Evolutionary conservation across 2,888 invertebrate genomes (phyloP).

Genomic region (Drosophila mulleri): DNA sequence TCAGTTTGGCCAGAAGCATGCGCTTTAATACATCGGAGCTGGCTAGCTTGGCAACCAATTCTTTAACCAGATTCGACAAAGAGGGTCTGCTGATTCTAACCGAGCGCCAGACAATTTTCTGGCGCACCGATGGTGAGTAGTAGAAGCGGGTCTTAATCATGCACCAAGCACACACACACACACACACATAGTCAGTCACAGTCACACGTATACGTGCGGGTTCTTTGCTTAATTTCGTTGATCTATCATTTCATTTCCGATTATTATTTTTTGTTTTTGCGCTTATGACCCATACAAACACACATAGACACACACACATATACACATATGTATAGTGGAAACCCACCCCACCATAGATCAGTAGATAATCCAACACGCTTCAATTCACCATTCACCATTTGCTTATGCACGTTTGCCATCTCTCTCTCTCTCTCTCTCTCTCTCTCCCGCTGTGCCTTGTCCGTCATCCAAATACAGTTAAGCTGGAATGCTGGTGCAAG

Average conservation of each 20-base stretch:
- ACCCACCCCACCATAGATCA: not conserved
- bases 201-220: conserved; percentile 4
- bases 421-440: conserved; percentile 11
- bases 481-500: conserved; percentile 94
- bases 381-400: conserved; percentile 25
- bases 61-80: conserved; percentile 94
- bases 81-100: conserved; percentile 94
- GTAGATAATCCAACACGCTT: conserved; percentile 23
- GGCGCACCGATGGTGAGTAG: conserved; percentile 93
- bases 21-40: conserved; percentile 96
- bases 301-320: not conserved
- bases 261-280: conserved; percentile 4
- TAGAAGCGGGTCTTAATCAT: conserved; percentile 14
- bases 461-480: conserved; percentile 86
- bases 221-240: conserved; percentile 8
- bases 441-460: conserved; percentile 7
- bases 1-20: conserved; percentile 87
- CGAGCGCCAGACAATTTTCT: conserved; percentile 95
- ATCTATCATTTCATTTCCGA: not conserved
- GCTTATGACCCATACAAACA: conserved; percentile 16
- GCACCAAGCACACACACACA: not conserved
- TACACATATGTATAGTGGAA: not conserved
- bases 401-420: conserved; percentile 42
- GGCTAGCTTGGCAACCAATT: conserved; percentile 93
- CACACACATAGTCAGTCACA: not conserved